phyloP scores from a whole-genome alignment of 2,113 vertebrate species.

The Oryzias javanicus region DNA sequence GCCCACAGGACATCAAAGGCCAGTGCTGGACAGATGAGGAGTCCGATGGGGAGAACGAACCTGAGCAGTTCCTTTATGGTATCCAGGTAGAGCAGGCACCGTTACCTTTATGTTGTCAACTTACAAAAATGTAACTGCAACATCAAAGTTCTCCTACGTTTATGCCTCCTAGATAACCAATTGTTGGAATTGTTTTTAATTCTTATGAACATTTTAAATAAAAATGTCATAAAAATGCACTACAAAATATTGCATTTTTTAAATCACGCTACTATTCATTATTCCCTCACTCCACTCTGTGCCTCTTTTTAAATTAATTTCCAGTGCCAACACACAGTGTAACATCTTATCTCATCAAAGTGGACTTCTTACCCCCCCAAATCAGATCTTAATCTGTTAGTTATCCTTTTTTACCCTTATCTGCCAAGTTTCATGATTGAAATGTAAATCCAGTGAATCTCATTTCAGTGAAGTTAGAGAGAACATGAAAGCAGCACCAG shows the following conservation, averaged over 20 bases:
- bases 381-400: conserved; percentile 52
- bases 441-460: conserved; percentile 63
- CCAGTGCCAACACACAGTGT: conserved; percentile 1
- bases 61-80: conserved; percentile 95
- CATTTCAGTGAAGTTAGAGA: conserved; percentile 42
- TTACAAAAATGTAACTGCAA: too few species aligned
- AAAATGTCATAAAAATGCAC: too few species aligned
- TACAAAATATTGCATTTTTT: background rate
- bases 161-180: too few species aligned
- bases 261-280: conserved; percentile 3
- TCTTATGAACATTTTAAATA: too few species aligned
- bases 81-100: conserved; percentile 84
- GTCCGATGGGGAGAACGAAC: conserved; percentile 97
- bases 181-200: too few species aligned
- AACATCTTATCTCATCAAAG: conserved; percentile 36
- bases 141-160: too few species aligned
- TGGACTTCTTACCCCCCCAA: conserved; percentile 30
- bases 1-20: conserved; percentile 91
- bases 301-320: conserved; percentile 23
- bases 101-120: conserved; percentile 2
- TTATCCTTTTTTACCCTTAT: conserved; percentile 48
- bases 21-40: conserved; percentile 99
- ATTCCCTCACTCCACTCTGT: background rate
- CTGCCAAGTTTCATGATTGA: conserved; percentile 50
- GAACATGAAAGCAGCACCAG: conserved; percentile 55